These are phyloP conservation scores for Halcyon leucocephala DNA, from an alignment of 2,797 vertebrate genomes.

Conservation along the genomic window DNA sequence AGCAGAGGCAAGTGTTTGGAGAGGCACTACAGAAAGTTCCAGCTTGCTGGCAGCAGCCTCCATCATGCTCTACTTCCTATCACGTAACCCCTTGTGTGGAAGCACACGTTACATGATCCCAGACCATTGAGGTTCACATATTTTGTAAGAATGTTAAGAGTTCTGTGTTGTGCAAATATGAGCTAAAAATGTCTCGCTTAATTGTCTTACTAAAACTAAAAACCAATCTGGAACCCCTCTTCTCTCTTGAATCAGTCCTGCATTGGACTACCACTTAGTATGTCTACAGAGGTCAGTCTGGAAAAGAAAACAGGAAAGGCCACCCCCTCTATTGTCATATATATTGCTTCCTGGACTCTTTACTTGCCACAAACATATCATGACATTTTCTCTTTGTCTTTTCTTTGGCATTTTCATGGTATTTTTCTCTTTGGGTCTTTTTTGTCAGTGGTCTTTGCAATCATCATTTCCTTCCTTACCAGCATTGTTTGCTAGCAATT, in stretches of 20 bases:
- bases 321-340: background rate
- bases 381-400: background rate
- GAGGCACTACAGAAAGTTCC: fast-evolving
- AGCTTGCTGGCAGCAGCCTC: background rate
- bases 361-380: background rate
- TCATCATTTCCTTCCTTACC: background rate
- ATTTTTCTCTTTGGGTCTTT: background rate
- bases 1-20: background rate
- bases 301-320: background rate
- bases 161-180: background rate
- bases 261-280: background rate
- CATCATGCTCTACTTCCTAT: fast-evolving
- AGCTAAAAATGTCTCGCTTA: background rate
- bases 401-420: background rate
- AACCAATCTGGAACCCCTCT: background rate
- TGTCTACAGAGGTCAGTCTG: background rate
- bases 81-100: background rate
- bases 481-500: background rate
- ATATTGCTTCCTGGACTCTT: background rate
- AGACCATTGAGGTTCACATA: background rate
- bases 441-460: background rate
- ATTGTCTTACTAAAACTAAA: background rate
- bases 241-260: background rate
- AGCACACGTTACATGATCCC: background rate
- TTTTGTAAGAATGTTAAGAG: background rate